phyloP scores from a whole-genome alignment of 2,888 invertebrate species.

The Philhelius pedissequus region DNA sequence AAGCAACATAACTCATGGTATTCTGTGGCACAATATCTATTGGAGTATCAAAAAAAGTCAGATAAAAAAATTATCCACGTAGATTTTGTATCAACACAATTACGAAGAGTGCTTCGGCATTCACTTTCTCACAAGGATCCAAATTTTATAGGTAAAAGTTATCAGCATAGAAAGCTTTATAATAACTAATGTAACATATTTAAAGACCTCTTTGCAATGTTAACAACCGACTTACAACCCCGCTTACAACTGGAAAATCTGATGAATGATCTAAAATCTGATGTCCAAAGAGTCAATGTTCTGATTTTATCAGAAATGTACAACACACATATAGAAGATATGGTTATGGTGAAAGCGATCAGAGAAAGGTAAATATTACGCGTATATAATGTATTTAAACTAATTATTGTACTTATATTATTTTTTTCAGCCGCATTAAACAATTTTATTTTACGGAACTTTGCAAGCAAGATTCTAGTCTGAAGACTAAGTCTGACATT shows the following conservation, averaged over 20 bases:
- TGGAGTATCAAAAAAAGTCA: constrained; percentile 73
- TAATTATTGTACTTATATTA: background rate
- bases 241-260: constrained; percentile 72
- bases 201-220: constrained; percentile 75
- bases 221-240: constrained; percentile 73
- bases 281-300: constrained; percentile 76
- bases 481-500: constrained; percentile 75
- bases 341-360: constrained; percentile 71
- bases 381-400: background rate
- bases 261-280: constrained; percentile 74
- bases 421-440: constrained; percentile 74
- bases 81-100: constrained; percentile 74
- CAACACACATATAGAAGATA: constrained; percentile 73
- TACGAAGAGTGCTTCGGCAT: constrained; percentile 75
- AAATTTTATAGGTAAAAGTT: constrained; percentile 74
- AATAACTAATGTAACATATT: background rate
- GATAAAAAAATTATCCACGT: constrained; percentile 72
- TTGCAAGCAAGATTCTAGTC: constrained; percentile 75
- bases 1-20: constrained; percentile 77
- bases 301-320: constrained; percentile 78
- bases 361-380: constrained; percentile 71
- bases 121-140: constrained; percentile 75
- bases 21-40: constrained; percentile 74
- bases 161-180: background rate
- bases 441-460: constrained; percentile 77